Evolutionary conservation across 2,797 vertebrate genomes (phyloP).

Genomic region (Psittacula derbiana): DNA sequence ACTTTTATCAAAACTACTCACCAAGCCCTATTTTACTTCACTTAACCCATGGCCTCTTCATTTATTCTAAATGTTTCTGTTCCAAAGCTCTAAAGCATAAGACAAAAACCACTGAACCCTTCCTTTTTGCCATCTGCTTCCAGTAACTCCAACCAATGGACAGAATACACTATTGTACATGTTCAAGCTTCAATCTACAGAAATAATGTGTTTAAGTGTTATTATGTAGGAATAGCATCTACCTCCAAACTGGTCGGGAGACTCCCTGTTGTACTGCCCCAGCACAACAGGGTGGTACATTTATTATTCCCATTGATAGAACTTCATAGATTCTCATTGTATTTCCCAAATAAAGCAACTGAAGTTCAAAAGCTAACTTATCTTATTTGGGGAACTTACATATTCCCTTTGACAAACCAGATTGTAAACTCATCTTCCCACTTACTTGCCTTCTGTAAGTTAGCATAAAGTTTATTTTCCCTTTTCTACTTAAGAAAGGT

Average conservation of each 20-base stretch:
- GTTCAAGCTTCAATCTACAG: not conserved
- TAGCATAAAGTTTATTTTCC: not conserved
- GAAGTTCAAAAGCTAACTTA: not conserved
- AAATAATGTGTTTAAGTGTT: not conserved
- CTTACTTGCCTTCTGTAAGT: not conserved
- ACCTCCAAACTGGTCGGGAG: not conserved
- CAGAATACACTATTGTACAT: not conserved
- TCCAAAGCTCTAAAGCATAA: not conserved
- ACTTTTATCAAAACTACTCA: not conserved
- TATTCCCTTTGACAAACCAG: not conserved
- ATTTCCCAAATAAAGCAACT: not conserved
- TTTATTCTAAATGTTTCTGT: not conserved
- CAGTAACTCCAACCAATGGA: not conserved
- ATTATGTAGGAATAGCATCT: not conserved
- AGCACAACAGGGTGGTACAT: not conserved
- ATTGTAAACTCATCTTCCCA: not conserved
- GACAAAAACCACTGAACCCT: not conserved
- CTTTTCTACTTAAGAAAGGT: conserved; percentile 70
- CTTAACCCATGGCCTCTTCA: not conserved
- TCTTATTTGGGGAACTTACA: not conserved
- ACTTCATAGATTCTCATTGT: not conserved
- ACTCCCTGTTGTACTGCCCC: not conserved
- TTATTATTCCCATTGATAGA: not conserved
- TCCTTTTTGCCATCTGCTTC: not conserved
- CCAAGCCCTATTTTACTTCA: not conserved